phyloP scores from a whole-genome alignment of 2,888 invertebrate genomes.

The Gisinianus flammeolus region DNA sequence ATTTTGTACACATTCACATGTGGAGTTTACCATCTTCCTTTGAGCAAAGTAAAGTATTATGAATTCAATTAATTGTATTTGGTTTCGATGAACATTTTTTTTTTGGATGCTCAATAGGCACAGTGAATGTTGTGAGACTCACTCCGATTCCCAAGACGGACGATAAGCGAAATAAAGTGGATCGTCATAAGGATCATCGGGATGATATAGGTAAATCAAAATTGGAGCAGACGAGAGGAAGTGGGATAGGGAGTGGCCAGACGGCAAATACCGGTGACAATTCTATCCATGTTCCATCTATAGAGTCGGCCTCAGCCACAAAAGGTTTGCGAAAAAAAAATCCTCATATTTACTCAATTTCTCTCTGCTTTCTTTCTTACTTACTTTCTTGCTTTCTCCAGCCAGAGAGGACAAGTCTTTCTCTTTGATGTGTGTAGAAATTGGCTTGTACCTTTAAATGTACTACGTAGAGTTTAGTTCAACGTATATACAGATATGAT shows the following conservation, averaged over 20 bases:
- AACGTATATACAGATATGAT: background rate
- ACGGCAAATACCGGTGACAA: conserved; percentile 40
- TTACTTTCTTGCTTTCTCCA: background rate
- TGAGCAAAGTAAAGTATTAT: no score
- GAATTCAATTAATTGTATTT: no score
- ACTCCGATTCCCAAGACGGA: conserved; percentile 53
- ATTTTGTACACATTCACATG: no score
- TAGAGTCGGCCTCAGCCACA: conserved; percentile 54
- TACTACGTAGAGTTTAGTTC: background rate
- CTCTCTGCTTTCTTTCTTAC: background rate
- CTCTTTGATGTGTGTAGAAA: background rate
- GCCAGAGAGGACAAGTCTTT: no score
- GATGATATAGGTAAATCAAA: conserved; percentile 19
- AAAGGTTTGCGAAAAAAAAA: conserved; percentile 48
- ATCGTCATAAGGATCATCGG: conserved; percentile 25
- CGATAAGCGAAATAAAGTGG: conserved; percentile 48
- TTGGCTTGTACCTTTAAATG: background rate
- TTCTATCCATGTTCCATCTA: conserved; percentile 51
- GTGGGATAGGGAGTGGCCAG: conserved; percentile 15
- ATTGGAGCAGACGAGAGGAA: background rate
- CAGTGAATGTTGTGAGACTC: conserved; percentile 53
- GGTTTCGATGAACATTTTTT: no score
- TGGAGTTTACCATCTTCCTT: no score
- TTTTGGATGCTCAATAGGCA: conserved; percentile 44
- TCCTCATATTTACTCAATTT: background rate